phyloP scores from a whole-genome alignment of 2,113 vertebrate species.

The Quiscalus mexicanus region DNA sequence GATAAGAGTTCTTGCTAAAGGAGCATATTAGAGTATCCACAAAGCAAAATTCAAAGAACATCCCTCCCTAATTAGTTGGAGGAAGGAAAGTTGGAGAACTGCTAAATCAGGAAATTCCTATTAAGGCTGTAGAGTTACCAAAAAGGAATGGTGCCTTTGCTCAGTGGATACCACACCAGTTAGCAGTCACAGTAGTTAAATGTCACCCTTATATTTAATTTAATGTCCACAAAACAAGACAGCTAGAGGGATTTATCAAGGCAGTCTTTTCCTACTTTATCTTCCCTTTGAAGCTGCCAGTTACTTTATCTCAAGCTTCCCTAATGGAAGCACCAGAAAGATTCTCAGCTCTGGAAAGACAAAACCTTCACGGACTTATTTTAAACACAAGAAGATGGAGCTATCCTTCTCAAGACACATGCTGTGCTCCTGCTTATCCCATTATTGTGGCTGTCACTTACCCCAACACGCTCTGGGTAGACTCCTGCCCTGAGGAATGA shows the following conservation, averaged over 20 bases:
- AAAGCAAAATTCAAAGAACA: background rate
- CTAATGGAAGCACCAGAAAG: background rate
- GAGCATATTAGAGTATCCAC: background rate
- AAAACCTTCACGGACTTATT: background rate
- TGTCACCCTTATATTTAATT: background rate
- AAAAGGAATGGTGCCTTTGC: background rate
- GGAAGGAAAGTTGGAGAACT: background rate
- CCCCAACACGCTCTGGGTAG: conserved; percentile 93
- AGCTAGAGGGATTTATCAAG: background rate
- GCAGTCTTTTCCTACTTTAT: background rate
- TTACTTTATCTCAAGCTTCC: background rate
- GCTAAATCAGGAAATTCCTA: background rate
- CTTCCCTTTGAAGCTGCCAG: background rate
- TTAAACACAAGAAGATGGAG: background rate
- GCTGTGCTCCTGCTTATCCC: background rate
- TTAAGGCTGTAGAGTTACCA: background rate
- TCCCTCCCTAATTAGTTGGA: background rate
- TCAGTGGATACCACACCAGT: background rate
- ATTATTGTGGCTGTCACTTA: conserved; percentile 48
- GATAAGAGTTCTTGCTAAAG: background rate
- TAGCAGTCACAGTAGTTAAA: background rate
- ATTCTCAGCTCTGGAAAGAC: background rate
- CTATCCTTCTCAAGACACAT: background rate
- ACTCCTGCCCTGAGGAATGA: conserved; percentile 97
- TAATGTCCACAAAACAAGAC: background rate